phyloP scores from a whole-genome alignment of 1,140 invertebrate species.

The Heliothis subflexa region DNA sequence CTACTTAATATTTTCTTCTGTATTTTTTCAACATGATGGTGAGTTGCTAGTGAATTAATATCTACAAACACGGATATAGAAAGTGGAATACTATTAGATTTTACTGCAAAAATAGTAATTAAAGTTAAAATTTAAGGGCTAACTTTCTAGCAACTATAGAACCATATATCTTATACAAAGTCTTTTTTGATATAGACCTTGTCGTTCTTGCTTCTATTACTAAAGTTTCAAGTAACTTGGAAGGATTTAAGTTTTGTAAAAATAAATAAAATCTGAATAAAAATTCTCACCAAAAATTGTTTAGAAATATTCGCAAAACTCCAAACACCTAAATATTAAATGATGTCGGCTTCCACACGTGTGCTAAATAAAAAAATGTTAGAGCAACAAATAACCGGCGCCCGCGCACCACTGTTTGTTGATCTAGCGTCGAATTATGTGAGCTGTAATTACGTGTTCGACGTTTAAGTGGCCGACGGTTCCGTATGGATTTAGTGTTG shows the following conservation, averaged over 20 bases:
- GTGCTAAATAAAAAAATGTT: conserved; percentile 67
- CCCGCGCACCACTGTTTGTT: conserved; percentile 61
- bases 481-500: conserved; percentile 45
- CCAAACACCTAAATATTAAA: conserved; percentile 30
- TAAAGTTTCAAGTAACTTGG: too few species aligned
- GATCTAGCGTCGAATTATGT: conserved; percentile 50
- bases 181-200: too few species aligned
- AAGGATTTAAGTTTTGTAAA: background rate
- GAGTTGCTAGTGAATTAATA: too few species aligned
- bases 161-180: background rate
- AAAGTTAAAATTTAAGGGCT: background rate
- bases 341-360: conserved; percentile 54
- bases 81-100: too few species aligned
- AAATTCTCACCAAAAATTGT: conserved; percentile 17
- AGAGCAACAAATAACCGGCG: conserved; percentile 63
- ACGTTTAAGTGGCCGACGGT: conserved; percentile 35
- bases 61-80: too few species aligned
- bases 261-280: background rate
- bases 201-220: too few species aligned
- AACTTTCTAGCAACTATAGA: background rate
- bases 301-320: conserved; percentile 49
- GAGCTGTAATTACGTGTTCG: conserved; percentile 32
- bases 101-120: too few species aligned
- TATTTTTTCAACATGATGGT: too few species aligned
- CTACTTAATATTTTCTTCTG: background rate